Conservation (phyloP, 2,113 vertebrate species). For the Sinocyclocheilus anophthalmus region DNA sequence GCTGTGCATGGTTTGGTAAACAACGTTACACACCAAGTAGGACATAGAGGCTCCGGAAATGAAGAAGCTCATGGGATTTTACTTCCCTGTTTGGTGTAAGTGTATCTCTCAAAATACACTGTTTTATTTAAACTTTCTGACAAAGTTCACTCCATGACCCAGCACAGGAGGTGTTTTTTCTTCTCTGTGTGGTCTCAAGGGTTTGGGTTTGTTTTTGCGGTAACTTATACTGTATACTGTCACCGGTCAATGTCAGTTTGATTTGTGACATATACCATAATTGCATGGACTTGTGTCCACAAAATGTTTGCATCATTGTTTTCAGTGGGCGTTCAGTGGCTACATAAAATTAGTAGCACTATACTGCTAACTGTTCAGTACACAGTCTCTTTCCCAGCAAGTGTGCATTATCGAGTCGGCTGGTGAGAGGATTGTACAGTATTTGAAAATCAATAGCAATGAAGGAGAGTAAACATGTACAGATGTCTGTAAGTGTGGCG, state of each 20-base stretch:
- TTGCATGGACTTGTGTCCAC: not conserved
- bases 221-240: not conserved
- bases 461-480: slow-evolving; percentile 67
- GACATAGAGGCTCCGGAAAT: slow-evolving; percentile 64
- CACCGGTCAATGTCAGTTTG: slow-evolving; percentile 11
- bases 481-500: slow-evolving; percentile 62
- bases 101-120: slow-evolving; percentile 2
- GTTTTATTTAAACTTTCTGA: slow-evolving; percentile 11
- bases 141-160: slow-evolving; percentile 16
- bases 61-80: slow-evolving; percentile 66
- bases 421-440: slow-evolving; percentile 64
- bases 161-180: slow-evolving; percentile 1
- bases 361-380: slow-evolving; percentile 3
- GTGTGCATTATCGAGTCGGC: slow-evolving; percentile 63
- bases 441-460: slow-evolving; percentile 74
- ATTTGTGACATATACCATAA: slow-evolving; percentile 13
- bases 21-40: slow-evolving; percentile 69
- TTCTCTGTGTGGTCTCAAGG: not conserved
- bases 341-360: slow-evolving; percentile 25
- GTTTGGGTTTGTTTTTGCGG: slow-evolving; percentile 23
- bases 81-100: slow-evolving; percentile 39
- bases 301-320: slow-evolving; percentile 37
- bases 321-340: slow-evolving; percentile 9
- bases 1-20: slow-evolving; percentile 72
- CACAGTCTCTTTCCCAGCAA: slow-evolving; percentile 7